Conservation (phyloP, 2,113 vertebrate genomes). For the Caranx melampygus region DNA sequence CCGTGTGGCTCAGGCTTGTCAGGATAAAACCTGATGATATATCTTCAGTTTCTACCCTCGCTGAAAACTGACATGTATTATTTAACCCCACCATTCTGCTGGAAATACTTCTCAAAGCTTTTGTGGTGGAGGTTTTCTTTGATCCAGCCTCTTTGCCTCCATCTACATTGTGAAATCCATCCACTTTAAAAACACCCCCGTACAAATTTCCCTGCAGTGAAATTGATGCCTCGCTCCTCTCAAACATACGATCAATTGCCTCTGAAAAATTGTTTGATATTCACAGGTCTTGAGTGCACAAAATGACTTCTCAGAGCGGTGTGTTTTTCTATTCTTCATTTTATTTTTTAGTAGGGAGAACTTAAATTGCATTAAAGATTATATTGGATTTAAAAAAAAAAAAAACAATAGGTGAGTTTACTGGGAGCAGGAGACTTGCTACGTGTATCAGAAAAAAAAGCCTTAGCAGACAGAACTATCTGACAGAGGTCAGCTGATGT, state of each 20-base stretch:
- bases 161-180: slow-evolving; percentile 53
- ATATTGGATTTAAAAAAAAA: slow-evolving; percentile 10
- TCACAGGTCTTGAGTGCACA: slow-evolving; percentile 35
- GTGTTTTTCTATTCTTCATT: background rate
- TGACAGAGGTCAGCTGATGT: slow-evolving; percentile 73
- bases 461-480: slow-evolving; percentile 43
- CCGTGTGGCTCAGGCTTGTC: slow-evolving; percentile 10
- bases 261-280: slow-evolving; percentile 24
- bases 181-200: slow-evolving; percentile 27
- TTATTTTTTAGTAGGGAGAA: too few relatives aligned
- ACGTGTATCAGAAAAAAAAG: slow-evolving; percentile 34
- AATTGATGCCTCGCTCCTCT: slow-evolving; percentile 40
- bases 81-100: slow-evolving; percentile 46
- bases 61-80: slow-evolving; percentile 56
- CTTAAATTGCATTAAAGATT: background rate
- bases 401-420: background rate
- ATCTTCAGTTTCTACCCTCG: slow-evolving; percentile 16
- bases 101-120: slow-evolving; percentile 35
- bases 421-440: slow-evolving; percentile 16
- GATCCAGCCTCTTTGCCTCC: slow-evolving; percentile 23
- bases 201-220: slow-evolving; percentile 30
- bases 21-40: slow-evolving; percentile 37
- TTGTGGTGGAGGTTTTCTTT: slow-evolving; percentile 29
- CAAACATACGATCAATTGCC: slow-evolving; percentile 45
- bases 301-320: slow-evolving; percentile 15